Evolutionary conservation across 53 echinoderm and acorn worm species (phyloP).

Genomic region (Echinometra lucunter): DNA sequence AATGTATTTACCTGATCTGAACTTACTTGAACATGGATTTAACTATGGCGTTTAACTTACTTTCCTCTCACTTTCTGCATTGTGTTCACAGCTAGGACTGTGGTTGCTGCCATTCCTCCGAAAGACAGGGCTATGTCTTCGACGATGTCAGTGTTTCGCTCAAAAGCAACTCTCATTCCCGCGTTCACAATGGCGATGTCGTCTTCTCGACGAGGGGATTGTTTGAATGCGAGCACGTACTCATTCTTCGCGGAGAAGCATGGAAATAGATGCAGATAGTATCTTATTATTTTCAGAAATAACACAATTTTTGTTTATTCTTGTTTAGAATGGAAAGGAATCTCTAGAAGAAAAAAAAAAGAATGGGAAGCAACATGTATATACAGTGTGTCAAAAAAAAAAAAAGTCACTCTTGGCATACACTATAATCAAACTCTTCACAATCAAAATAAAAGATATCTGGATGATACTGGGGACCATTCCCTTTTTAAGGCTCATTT

Average conservation of each 20-base stretch:
- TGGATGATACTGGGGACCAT: too few relatives aligned
- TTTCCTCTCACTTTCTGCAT: slow-evolving; percentile 75
- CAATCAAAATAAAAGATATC: too few relatives aligned
- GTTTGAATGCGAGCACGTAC: slow-evolving; percentile 80
- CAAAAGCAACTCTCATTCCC: slow-evolving; percentile 79
- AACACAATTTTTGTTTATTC: background rate
- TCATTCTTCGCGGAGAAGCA: slow-evolving; percentile 74
- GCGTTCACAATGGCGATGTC: slow-evolving; percentile 92
- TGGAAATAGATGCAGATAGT: background rate
- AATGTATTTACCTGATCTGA: too few relatives aligned
- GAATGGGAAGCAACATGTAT: too few relatives aligned
- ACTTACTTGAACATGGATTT: background rate
- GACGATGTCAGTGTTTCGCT: slow-evolving; percentile 68
- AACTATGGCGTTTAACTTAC: slow-evolving; percentile 55
- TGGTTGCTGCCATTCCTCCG: slow-evolving; percentile 89
- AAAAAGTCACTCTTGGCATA: too few relatives aligned
- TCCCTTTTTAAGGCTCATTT: too few relatives aligned
- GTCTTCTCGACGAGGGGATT: slow-evolving; percentile 85
- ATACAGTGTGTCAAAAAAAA: too few relatives aligned
- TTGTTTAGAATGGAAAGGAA: too few relatives aligned
- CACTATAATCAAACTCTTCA: too few relatives aligned
- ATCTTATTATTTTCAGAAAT: background rate
- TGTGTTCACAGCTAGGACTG: slow-evolving; percentile 80
- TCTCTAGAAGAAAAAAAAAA: too few relatives aligned
- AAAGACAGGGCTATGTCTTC: slow-evolving; percentile 71